Base-by-base conservation (phyloP, 1,140 invertebrate genomes). In the Orchestia grillus region DNA sequence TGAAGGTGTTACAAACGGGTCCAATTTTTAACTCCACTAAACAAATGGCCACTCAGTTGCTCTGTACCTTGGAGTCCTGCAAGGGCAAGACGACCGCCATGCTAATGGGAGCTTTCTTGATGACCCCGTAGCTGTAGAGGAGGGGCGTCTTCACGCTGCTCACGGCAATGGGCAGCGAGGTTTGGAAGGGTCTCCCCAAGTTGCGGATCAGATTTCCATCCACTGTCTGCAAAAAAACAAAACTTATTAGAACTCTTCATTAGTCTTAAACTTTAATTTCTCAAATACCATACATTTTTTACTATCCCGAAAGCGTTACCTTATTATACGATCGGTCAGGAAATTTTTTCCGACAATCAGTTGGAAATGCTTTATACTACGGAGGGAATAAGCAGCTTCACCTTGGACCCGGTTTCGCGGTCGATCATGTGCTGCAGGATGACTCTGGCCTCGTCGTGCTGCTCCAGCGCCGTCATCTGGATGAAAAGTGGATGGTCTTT, bases 1-100 rank as follows among this genome's bases (percentile, higher is more conserved):
- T 8, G 47, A 53, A 53, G 19, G 6, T 53, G 47, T 53, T 53
- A 53, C 47, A 6, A 53, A 19, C 47, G 6, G 19, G 6, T 53
- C 62, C 36, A 36, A 77, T 77, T 36, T 77, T 77, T 15, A 23
- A 77, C 11, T 3, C 62, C 44, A 57, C 42, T 16, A 4, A 42
- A 3, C n/a, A 77, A 77, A 62, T 44, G 28, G 43, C 47, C 47
- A 23, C 62, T 36, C 62, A 77, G 15, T 77, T 19, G 11, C 28
- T 3, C 62, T 36, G 11, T 77, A 77, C 62, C 62, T 77, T 15
- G 62, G 62, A 77, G 62, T 91, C n/a, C 19, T 88, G 43, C 36
- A 96, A 47, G 19, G 96, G 96, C 96, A 96, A 40, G 42, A 96
- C 96, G 41, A 96, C 45, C 19, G 96, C 96, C 44, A 96, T 77